Evolutionary conservation across 2,888 invertebrate species (phyloP).

Genomic region (Gnatocerus cornutus): DNA sequence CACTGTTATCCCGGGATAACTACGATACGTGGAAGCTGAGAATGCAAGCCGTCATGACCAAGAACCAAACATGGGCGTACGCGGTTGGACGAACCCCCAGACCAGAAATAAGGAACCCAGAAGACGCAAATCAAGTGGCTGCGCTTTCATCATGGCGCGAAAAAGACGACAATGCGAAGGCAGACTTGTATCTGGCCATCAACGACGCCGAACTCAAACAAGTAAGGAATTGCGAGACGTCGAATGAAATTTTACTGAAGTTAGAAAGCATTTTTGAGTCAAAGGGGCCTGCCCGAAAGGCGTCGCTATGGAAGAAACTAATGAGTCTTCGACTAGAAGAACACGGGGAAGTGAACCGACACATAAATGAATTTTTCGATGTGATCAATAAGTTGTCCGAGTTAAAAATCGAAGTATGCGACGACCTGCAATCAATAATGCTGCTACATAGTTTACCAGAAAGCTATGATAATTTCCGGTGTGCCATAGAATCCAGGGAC

Average conservation of each 20-base stretch:
- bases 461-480: slow-evolving; percentile 61
- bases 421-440: slow-evolving; percentile 63
- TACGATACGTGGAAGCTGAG: background rate
- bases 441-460: slow-evolving; percentile 63
- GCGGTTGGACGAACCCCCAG: no score
- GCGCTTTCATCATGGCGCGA: background rate
- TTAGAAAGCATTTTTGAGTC: slow-evolving; percentile 65
- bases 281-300: slow-evolving; percentile 67
- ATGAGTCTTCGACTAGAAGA: slow-evolving; percentile 63
- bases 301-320: slow-evolving; percentile 66
- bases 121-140: no score
- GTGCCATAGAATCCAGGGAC: background rate
- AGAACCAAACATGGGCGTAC: no score
- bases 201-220: slow-evolving; percentile 59
- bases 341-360: slow-evolving; percentile 61
- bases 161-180: background rate
- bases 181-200: background rate
- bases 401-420: slow-evolving; percentile 62
- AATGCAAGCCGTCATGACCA: no score
- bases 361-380: slow-evolving; percentile 64
- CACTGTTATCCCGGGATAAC: background rate
- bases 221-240: slow-evolving; percentile 60
- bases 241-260: slow-evolving; percentile 65
- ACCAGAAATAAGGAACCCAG: no score
- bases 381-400: slow-evolving; percentile 62